These are phyloP conservation scores for Lycia hirtaria DNA, from an alignment of 2,888 invertebrate species.

Conservation along the genomic window DNA sequence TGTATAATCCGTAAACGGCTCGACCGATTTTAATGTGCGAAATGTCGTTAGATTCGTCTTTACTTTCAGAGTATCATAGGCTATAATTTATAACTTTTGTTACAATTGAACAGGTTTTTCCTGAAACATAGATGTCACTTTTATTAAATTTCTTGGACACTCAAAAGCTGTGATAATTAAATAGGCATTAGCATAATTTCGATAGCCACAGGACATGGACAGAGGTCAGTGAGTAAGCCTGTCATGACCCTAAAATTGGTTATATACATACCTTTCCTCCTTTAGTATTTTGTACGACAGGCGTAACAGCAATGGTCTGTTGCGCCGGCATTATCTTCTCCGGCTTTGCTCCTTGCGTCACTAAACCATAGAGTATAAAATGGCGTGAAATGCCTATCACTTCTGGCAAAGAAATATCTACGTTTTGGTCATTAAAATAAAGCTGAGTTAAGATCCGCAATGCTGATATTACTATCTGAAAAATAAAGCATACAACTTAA, in stretches of 20 bases:
- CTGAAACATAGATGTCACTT: no score
- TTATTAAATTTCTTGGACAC: no score
- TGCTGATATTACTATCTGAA: conserved; percentile 81
- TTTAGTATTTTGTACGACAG: conserved; percentile 68
- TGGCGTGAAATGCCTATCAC: conserved; percentile 85
- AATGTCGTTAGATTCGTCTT: no score
- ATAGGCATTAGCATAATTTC: no score
- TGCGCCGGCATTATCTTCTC: conserved; percentile 87
- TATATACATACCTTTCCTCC: conserved; percentile 87
- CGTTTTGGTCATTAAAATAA: conserved; percentile 66
- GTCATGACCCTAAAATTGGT: background rate
- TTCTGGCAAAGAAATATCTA: conserved; percentile 70
- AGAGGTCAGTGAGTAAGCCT: no score
- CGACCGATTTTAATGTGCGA: no score
- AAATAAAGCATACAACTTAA: conserved; percentile 35
- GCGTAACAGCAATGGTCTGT: conserved; percentile 84
- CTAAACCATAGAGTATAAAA: conserved; percentile 83
- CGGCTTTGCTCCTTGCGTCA: conserved; percentile 63
- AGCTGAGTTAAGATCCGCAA: conserved; percentile 72
- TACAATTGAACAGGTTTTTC: no score
- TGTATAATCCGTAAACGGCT: no score
- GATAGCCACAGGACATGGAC: no score
- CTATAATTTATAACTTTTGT: no score
- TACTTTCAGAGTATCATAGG: no score
- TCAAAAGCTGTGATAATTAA: no score